These are phyloP conservation scores for Alethe castanea DNA, from an alignment of 2,113 vertebrate species.

Conservation along the genomic window DNA sequence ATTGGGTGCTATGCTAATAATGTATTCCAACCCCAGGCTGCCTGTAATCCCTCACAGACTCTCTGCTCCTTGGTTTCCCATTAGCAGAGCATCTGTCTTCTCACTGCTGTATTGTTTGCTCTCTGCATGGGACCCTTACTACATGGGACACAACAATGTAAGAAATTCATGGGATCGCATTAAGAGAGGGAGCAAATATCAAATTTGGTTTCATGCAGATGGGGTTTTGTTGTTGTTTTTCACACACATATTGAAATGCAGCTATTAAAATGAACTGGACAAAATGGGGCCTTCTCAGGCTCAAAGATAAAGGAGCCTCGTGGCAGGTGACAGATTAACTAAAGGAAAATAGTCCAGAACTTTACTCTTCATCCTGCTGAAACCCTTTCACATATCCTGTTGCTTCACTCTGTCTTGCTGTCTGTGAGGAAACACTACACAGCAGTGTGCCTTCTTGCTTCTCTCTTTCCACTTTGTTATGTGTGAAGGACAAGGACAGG, in stretches of 20 bases:
- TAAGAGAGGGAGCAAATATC: constrained; percentile 32
- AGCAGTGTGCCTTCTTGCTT: neutral
- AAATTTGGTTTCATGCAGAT: constrained; percentile 48
- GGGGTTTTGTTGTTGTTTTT: neutral
- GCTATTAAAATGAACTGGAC: neutral
- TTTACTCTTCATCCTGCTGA: neutral
- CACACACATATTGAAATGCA: neutral
- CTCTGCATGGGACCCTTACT: constrained; percentile 45
- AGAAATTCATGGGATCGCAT: constrained; percentile 36
- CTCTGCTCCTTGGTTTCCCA: constrained; percentile 51
- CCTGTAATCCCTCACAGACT: constrained; percentile 62
- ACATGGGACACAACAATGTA: constrained; percentile 44
- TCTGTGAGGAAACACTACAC: neutral
- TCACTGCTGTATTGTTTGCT: constrained; percentile 46
- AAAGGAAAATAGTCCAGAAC: neutral
- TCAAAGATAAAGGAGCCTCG: neutral
- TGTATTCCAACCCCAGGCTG: constrained; percentile 53
- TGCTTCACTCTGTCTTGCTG: neutral
- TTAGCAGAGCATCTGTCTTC: constrained; percentile 64
- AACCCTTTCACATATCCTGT: neutral
- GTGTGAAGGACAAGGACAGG: neutral
- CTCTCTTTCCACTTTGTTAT: neutral
- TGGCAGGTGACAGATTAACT: constrained; percentile 22
- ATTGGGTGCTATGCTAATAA: constrained; percentile 57
- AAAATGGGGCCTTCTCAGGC: neutral